These are phyloP conservation scores for Hirtodrosophila duncani DNA, from an alignment of 2,888 invertebrate species.

Conservation along the genomic window DNA sequence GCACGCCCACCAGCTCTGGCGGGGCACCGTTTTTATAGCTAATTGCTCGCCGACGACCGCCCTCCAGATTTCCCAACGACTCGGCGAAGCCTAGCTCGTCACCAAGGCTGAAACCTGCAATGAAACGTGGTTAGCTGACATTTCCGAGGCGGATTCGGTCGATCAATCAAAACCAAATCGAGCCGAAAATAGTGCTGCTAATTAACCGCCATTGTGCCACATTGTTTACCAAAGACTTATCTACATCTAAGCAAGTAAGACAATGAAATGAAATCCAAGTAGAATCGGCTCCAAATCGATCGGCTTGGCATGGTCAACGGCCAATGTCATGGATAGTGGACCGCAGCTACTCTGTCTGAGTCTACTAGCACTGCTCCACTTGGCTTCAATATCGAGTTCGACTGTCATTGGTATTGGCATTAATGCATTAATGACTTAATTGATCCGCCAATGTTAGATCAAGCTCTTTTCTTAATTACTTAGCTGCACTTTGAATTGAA, in stretches of 20 bases:
- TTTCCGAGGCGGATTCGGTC: constrained; percentile 6
- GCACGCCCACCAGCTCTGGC: constrained; percentile 76
- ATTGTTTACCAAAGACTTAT: constrained; percentile 10
- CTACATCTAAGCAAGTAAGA: constrained; percentile 10
- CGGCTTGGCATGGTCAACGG: constrained; percentile 14
- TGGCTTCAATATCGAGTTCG: constrained; percentile 2
- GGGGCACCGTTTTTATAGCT: constrained; percentile 80
- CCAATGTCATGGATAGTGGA: constrained; percentile 54
- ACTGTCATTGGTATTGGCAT: constrained; percentile 73
- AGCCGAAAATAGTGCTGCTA: constrained; percentile 29
- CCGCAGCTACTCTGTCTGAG: constrained; percentile 18
- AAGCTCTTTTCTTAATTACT: constrained; percentile 30
- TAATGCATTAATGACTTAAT: constrained; percentile 65
- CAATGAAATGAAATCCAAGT: not conserved
- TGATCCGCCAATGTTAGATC: constrained; percentile 14
- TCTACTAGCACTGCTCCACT: constrained; percentile 32
- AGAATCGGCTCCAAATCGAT: constrained; percentile 2
- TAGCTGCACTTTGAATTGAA: constrained; percentile 22
- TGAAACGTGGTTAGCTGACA: constrained; percentile 17
- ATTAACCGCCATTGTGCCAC: constrained; percentile 48
- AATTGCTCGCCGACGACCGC: constrained; percentile 84
- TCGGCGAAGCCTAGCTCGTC: constrained; percentile 92
- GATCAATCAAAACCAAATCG: constrained; percentile 31
- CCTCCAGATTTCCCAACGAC: constrained; percentile 88
- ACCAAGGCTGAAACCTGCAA: constrained; percentile 88